Evolutionary conservation across 1,140 invertebrate genomes (phyloP).

Genomic region (Macrocentrus cingulum): DNA sequence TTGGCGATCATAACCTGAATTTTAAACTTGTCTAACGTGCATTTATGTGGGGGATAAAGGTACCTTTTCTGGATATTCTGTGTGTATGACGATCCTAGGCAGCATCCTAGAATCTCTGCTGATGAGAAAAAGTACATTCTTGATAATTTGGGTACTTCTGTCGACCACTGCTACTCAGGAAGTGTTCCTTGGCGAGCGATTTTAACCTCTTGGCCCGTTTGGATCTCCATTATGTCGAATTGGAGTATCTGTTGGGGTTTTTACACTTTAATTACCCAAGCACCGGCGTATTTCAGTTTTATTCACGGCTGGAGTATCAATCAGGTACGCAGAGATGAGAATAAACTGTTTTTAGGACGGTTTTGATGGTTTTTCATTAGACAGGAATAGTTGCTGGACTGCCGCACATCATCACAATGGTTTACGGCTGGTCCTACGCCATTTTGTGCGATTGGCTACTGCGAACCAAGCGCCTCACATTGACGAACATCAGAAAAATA

Average conservation of each 20-base stretch:
- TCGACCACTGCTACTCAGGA: slow-evolving; percentile 45
- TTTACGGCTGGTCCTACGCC: slow-evolving; percentile 65
- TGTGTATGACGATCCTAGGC: slow-evolving; percentile 68
- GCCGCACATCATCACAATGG: slow-evolving; percentile 67
- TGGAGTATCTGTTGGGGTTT: slow-evolving; percentile 83
- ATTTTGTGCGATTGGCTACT: slow-evolving; percentile 65
- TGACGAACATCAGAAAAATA: slow-evolving; percentile 67
- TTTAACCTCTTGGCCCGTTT: slow-evolving; percentile 72
- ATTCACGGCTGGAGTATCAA: slow-evolving; percentile 80
- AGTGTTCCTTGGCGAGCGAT: slow-evolving; percentile 74
- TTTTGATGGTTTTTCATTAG: slow-evolving; percentile 44
- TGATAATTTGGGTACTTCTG: slow-evolving; percentile 58
- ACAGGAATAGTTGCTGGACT: slow-evolving; percentile 67
- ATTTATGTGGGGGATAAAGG: background rate
- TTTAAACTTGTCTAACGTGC: no score
- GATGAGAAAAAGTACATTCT: slow-evolving; percentile 68
- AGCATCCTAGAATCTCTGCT: slow-evolving; percentile 74
- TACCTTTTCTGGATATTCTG: slow-evolving; percentile 60
- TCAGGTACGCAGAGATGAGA: no score
- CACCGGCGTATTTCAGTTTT: slow-evolving; percentile 82
- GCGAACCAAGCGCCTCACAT: slow-evolving; percentile 60
- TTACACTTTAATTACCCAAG: slow-evolving; percentile 80
- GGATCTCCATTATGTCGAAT: slow-evolving; percentile 75
- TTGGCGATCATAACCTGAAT: no score
- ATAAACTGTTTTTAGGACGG: slow-evolving; percentile 27